A percentile compares a stretch with the other conserved stretches of the same genome.
These are phyloP conservation scores for Hofmannophila pseudospretella DNA, from an alignment of 2,888 invertebrate species.

Conservation along the genomic window DNA sequence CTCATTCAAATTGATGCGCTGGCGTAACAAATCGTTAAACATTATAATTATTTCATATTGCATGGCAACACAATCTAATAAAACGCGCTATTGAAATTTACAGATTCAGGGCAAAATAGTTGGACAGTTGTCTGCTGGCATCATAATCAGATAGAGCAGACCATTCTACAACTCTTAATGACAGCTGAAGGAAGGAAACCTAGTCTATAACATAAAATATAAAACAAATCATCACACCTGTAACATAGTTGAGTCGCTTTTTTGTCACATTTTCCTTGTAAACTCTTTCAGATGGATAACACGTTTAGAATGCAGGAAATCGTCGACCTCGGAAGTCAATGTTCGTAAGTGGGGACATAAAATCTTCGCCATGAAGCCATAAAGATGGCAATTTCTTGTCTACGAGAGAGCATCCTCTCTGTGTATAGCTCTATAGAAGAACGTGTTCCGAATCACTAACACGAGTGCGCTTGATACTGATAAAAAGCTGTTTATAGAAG, in stretches of 20 bases:
- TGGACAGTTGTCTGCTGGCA: too few species aligned
- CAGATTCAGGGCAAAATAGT: too few species aligned
- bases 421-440: slow-evolving; percentile 41
- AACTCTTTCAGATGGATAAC: slow-evolving; percentile 20
- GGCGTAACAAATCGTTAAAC: too few species aligned
- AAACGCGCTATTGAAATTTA: too few species aligned
- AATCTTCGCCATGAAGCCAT: slow-evolving; percentile 57
- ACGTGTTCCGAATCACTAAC: slow-evolving; percentile 45
- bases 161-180: too few species aligned
- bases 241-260: too few species aligned
- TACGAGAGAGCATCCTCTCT: slow-evolving; percentile 45
- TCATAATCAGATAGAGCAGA: background rate
- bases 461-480: slow-evolving; percentile 11
- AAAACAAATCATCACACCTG: background rate
- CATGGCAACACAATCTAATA: too few species aligned
- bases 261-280: slow-evolving; percentile 4
- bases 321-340: slow-evolving; percentile 55
- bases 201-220: too few species aligned
- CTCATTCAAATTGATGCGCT: too few species aligned
- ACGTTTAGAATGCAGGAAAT: slow-evolving; percentile 48
- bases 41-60: too few species aligned
- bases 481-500: slow-evolving; percentile 13
- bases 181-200: too few species aligned
- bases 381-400: slow-evolving; percentile 66
- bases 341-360: slow-evolving; percentile 61